Percentiles rank a stretch among this genome's conserved stretches.
Evolutionary conservation across 2,888 invertebrate genomes (phyloP).

Genomic region (Orthosia gracilis): DNA sequence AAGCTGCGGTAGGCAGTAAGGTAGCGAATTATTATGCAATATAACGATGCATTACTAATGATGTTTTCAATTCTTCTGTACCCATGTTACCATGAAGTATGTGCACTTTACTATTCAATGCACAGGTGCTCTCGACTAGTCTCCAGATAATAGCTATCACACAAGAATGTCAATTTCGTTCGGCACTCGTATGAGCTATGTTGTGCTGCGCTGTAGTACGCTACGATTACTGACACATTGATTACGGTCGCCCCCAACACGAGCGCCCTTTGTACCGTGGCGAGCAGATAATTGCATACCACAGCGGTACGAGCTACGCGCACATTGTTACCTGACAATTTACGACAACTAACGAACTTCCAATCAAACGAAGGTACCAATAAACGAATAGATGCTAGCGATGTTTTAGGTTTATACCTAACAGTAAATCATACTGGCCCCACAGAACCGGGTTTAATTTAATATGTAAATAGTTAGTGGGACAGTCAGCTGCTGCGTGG

Average conservation of each 20-base stretch:
- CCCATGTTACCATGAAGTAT: not conserved
- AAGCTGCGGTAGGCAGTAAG: not conserved
- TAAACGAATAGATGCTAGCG: no score
- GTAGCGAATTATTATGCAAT: no score
- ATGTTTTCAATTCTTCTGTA: not conserved
- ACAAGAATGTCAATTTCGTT: conserved; percentile 26
- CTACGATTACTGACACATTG: conserved; percentile 22
- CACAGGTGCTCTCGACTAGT: conserved; percentile 9
- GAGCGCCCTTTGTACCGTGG: not conserved
- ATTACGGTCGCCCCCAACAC: conserved; percentile 6
- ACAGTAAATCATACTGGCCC: no score
- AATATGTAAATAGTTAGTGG: not conserved
- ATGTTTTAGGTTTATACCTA: no score
- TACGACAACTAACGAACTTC: not conserved
- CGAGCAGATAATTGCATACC: conserved; percentile 28
- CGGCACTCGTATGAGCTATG: not conserved
- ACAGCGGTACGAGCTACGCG: not conserved
- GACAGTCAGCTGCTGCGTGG: not conserved
- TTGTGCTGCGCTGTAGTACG: not conserved
- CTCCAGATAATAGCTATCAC: conserved; percentile 19
- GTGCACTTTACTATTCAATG: not conserved
- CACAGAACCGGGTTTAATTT: not conserved
- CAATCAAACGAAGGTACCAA: not conserved
- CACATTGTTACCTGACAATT: not conserved
- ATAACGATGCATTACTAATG: not conserved